phyloP scores from a whole-genome alignment of 2,113 vertebrate species.

The Sinocyclocheilus rhinocerous region DNA sequence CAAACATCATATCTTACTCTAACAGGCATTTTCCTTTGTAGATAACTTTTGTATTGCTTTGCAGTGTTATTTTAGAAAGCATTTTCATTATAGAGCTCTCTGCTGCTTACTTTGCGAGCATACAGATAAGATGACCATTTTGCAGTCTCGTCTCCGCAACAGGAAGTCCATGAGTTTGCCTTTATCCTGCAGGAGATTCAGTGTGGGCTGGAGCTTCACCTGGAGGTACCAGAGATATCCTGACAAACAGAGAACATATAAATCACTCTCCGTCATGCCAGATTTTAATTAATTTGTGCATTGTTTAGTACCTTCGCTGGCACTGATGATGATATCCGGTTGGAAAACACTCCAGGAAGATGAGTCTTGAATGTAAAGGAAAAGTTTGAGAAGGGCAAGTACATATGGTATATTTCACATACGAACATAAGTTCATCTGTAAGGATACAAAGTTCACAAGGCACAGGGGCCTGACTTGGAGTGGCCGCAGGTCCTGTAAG shows the following conservation, averaged over 20 bases:
- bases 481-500: slow-evolving; percentile 85
- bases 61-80: neutral
- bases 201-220: slow-evolving; percentile 89
- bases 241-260: slow-evolving; percentile 59
- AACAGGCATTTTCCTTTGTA: no score
- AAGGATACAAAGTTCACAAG: slow-evolving; percentile 98
- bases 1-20: no score
- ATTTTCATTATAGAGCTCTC: neutral
- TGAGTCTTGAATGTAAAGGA: slow-evolving; percentile 83
- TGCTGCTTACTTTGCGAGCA: slow-evolving; percentile 85
- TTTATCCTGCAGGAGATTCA: slow-evolving; percentile 91
- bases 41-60: no score
- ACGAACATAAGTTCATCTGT: neutral
- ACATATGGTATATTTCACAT: neutral
- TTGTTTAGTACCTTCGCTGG: slow-evolving; percentile 85
- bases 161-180: slow-evolving; percentile 95
- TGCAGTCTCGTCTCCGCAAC: slow-evolving; percentile 91
- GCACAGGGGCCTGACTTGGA: slow-evolving; percentile 83
- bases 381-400: neutral
- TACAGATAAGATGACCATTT: slow-evolving; percentile 93
- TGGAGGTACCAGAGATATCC: slow-evolving; percentile 96
- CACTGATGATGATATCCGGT: slow-evolving; percentile 98
- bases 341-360: slow-evolving; percentile 99
- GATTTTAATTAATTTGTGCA: neutral
- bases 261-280: neutral